Evolutionary conservation across 92 coral and sea anemone species (phyloP).

Genomic region (Siderastrea siderea): DNA sequence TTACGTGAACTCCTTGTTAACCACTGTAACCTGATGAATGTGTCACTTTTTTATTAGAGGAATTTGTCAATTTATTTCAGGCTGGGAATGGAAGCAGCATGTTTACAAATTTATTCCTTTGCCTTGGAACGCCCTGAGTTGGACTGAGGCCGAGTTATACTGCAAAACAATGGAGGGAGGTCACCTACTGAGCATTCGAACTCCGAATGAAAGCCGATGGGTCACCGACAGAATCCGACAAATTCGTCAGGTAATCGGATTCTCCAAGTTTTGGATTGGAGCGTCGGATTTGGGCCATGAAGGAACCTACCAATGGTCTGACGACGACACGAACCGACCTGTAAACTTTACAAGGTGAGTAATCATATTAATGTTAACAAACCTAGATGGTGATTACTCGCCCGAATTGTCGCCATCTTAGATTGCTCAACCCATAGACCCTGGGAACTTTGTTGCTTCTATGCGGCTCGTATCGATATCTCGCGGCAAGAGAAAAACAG

Average conservation of each 20-base stretch:
- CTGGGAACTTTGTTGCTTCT: no score
- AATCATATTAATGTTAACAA: no score
- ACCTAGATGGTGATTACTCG: no score
- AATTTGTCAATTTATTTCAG: constrained; percentile 25
- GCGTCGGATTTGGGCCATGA: constrained; percentile 76
- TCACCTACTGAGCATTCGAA: constrained; percentile 65
- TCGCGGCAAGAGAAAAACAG: no score
- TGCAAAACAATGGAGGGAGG: constrained; percentile 82
- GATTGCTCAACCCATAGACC: no score
- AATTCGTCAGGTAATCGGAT: constrained; percentile 74
- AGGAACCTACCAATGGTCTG: constrained; percentile 77
- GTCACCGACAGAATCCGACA: constrained; percentile 71
- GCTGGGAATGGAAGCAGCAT: constrained; percentile 78
- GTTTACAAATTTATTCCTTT: constrained; percentile 84
- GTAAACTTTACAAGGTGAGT: constrained; percentile 60
- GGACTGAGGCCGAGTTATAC: constrained; percentile 91
- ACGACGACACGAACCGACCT: constrained; percentile 33
- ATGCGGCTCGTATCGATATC: no score
- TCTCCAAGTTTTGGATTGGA: constrained; percentile 82
- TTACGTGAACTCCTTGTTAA: no score
- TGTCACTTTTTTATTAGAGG: no score
- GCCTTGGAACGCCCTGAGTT: constrained; percentile 70
- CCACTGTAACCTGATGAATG: no score
- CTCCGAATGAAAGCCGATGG: constrained; percentile 74
- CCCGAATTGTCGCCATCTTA: no score